Conservation (phyloP, 2,797 vertebrate species). For the Dicrostonyx torquatus region DNA sequence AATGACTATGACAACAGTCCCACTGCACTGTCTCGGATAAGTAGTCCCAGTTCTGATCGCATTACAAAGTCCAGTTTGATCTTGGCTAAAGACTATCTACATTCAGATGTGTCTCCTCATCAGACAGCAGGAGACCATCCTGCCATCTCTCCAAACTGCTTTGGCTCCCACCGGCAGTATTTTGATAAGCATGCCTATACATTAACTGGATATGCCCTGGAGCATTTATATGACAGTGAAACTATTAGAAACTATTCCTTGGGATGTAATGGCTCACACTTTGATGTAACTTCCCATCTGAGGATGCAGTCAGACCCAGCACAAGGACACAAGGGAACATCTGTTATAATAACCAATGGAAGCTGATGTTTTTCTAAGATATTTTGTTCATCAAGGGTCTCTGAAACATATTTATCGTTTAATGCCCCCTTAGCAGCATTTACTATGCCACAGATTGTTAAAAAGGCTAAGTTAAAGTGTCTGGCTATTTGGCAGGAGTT, state of each 20-base stretch:
- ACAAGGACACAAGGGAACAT: slow-evolving; percentile 95
- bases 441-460: slow-evolving; percentile 85
- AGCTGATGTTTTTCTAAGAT: slow-evolving; percentile 91
- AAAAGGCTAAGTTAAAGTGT: slow-evolving; percentile 82
- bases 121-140: slow-evolving; percentile 89
- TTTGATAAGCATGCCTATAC: slow-evolving; percentile 96
- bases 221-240: slow-evolving; percentile 95
- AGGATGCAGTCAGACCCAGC: slow-evolving; percentile 93
- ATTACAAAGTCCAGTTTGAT: slow-evolving; percentile 90
- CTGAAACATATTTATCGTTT: slow-evolving; percentile 85
- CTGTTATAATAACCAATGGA: slow-evolving; percentile 98
- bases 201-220: slow-evolving; percentile 94
- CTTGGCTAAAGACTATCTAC: slow-evolving; percentile 93
- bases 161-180: slow-evolving; percentile 92
- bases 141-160: slow-evolving; percentile 89
- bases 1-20: slow-evolving; percentile 93
- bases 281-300: slow-evolving; percentile 94
- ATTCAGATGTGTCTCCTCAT: slow-evolving; percentile 91
- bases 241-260: slow-evolving; percentile 93
- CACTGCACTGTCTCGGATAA: slow-evolving; percentile 91
- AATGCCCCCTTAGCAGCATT: slow-evolving; percentile 85
- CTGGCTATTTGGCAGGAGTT: slow-evolving; percentile 79
- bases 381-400: slow-evolving; percentile 79
- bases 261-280: slow-evolving; percentile 92
- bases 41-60: slow-evolving; percentile 92